These are phyloP conservation scores for Glaucopsyche alexis DNA, from an alignment of 2,888 invertebrate genomes.

Conservation along the genomic window DNA sequence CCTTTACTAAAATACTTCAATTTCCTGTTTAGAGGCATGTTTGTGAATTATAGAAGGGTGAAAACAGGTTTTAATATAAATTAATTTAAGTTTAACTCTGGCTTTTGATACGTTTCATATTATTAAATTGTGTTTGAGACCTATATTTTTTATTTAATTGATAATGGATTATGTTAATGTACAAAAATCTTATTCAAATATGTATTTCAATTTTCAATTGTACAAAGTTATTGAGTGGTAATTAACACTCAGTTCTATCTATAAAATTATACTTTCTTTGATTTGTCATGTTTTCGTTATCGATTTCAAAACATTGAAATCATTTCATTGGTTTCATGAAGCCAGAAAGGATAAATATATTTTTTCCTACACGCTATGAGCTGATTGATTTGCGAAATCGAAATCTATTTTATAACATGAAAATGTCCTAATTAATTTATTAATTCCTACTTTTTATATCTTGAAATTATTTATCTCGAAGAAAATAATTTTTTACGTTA, in stretches of 20 bases:
- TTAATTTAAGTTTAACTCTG: constrained; percentile 2
- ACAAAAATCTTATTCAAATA: background rate
- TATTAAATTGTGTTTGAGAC: background rate
- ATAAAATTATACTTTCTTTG: too few relatives aligned
- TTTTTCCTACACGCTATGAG: too few relatives aligned
- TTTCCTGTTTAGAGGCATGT: constrained; percentile 14
- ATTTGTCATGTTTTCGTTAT: background rate
- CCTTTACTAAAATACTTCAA: constrained; percentile 18
- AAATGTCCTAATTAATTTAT: too few relatives aligned
- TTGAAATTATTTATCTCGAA: too few relatives aligned
- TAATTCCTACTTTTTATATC: too few relatives aligned
- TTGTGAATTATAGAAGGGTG: constrained; percentile 15
- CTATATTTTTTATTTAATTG: too few relatives aligned
- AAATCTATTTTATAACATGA: too few relatives aligned
- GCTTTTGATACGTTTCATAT: background rate
- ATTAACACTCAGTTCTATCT: too few relatives aligned
- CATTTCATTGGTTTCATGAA: background rate
- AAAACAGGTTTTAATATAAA: constrained; percentile 16
- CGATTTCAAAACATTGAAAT: too few relatives aligned
- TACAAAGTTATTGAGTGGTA: background rate
- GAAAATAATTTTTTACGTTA: too few relatives aligned
- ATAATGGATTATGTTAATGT: constrained; percentile 1
- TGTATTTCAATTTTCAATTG: too few relatives aligned
- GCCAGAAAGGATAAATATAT: background rate
- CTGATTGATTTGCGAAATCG: too few relatives aligned